Conservation (phyloP, 2,113 vertebrate genomes). For the Centropus bengalensis region DNA sequence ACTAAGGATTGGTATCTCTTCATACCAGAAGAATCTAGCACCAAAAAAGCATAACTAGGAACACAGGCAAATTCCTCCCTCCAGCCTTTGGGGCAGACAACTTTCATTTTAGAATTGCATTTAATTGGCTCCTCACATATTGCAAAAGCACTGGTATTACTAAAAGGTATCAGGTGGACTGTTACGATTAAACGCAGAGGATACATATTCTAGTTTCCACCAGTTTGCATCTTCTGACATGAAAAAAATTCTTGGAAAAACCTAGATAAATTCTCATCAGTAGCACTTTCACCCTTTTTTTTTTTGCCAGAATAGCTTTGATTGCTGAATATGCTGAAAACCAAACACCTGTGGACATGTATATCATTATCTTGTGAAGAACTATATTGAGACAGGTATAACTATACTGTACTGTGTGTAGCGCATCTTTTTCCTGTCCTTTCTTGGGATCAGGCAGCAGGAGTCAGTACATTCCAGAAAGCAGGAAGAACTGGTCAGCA, state of each 20-base stretch:
- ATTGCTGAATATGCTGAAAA: background rate
- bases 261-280: fast-evolving
- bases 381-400: background rate
- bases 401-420: fast-evolving
- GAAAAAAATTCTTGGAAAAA: background rate
- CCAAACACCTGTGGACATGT: fast-evolving
- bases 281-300: background rate
- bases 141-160: background rate
- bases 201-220: background rate
- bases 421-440: background rate
- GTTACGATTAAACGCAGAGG: background rate
- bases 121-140: background rate
- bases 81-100: background rate
- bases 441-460: background rate
- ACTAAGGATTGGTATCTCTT: background rate
- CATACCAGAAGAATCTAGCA: fast-evolving
- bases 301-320: background rate
- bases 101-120: fast-evolving
- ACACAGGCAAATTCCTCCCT: background rate
- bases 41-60: fast-evolving
- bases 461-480: background rate
- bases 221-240: background rate
- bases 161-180: background rate
- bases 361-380: background rate
- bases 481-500: background rate